Base-by-base conservation (phyloP, 2,113 vertebrate species). In the Grantiella picta region DNA sequence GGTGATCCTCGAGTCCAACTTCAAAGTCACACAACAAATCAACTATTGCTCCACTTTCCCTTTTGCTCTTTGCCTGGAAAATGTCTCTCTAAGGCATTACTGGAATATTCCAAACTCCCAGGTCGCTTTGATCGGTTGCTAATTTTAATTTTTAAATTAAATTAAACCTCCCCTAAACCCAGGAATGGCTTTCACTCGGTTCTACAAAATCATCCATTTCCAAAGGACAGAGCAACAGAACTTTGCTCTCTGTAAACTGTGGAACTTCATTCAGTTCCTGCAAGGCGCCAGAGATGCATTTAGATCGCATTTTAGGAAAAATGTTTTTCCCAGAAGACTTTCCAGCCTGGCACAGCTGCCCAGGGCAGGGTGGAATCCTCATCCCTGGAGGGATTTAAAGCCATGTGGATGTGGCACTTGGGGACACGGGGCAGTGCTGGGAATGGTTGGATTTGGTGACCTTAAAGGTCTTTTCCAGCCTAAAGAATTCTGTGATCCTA, bases 31-130 rank as follows among this genome's bases (percentile, higher is more conserved):
- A 19, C 36, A 61, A 65, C 7, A 88, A 91, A 94, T 85, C n/a
- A 65, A 85, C 23, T 1, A 6, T 0, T 3, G 4, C 19, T 78
- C 33, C 0, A 70, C 33, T 33, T 73, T n/a, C 20, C 60, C n/a
- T 66, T 66, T 12, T 44, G 49, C 54, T 86, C 73, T 31, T 35
- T 22, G 44, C 57, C 83, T 78, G 33, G 9, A 24, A 22, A 77
- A 69, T 1, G 1, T 42, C n/a, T 53, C 70, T 85, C 57, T 19
- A 3, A 40, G 1, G 25, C 82, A 12, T 24, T 53, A 18, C 10
- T 91, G 68, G 15, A 71, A 76, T 45, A 72, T 72, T 75, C 77
- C 57, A 76, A 68, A 86, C 20, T 75, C 69, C 36, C 63, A 71
- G 33, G 6, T n/a, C 0, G 0, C 23, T 87, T 56, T 56, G 5